Base-by-base conservation (phyloP, 2,113 vertebrate species). In the Perca flavescens region DNA sequence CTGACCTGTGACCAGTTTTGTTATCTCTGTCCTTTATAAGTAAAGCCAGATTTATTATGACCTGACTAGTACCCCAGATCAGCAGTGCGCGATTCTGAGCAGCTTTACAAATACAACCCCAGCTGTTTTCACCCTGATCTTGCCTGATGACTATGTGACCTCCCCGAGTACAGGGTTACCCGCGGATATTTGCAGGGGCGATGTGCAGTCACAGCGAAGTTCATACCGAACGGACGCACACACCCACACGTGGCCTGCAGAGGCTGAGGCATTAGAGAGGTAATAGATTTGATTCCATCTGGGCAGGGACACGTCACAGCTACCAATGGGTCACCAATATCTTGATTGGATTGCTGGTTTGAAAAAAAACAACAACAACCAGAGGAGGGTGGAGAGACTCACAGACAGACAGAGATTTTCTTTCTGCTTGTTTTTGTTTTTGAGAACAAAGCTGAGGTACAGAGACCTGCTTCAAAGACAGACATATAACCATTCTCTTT, bases 261-360 rank as follows among this genome's bases (percentile, higher is more conserved):
- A 79, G 70, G 52, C 78, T 53, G 66, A 72, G 68, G 75, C 67
- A 85, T 91, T 79, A 86, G 64, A 83, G 64, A 68, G 81, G 85
- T 62, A 85, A 92, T 92, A 68, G 83, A 84, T 85, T 77, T 86
- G 87, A 88, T 83, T 91, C 83, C 74, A 87, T 91, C 87, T 81
- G 80, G 74, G 73, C 79, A 61, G 68, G 11, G 71, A 67, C 8
- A 28, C 50, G 3, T 68, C 34, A 36, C 57, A 34, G 58, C 61
- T 73, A 73, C 74, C 7, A 40, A 75, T 50, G 62, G 72, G 22
- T 79, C 80, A 67, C 78, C 85, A 63, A 65, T 89, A 77, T 80
- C 84, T 69, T 85, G 80, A 91, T 87, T 90, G 62, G 87, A 88
- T 84, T 80, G 66, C 75, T 77, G 49, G 58, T 72, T 79, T 68